Evolutionary conservation across 2,888 invertebrate genomes (phyloP).

Genomic region (Lamellibrachia satsuma): DNA sequence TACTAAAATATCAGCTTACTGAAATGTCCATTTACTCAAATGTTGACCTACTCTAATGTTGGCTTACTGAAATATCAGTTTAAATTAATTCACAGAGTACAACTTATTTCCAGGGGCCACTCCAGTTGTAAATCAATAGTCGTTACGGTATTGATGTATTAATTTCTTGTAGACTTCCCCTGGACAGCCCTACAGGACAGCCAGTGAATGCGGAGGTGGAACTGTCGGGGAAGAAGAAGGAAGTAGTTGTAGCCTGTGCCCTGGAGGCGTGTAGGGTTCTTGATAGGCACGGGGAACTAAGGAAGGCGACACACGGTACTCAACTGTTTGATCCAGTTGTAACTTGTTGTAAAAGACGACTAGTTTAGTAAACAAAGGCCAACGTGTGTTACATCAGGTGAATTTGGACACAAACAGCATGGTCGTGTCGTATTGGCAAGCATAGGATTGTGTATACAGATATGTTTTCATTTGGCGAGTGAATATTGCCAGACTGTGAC

Average conservation of each 20-base stretch:
- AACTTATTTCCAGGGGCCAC: no score
- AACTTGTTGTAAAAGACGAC: no score
- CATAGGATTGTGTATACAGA: neutral
- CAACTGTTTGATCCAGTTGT: neutral
- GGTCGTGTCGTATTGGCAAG: no score
- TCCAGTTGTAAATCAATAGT: no score
- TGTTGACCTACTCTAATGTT: no score
- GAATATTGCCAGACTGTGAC: no score
- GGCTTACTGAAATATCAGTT: no score
- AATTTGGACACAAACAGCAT: neutral
- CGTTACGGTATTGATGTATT: neutral
- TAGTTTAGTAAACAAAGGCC: no score
- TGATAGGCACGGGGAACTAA: slow-evolving; percentile 84
- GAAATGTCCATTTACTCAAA: no score
- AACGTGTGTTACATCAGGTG: neutral
- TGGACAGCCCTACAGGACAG: slow-evolving; percentile 81
- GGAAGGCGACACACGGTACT: slow-evolving; percentile 82
- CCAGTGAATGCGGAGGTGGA: slow-evolving; percentile 84
- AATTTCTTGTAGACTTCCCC: slow-evolving; percentile 67
- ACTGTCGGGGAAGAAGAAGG: slow-evolving; percentile 87
- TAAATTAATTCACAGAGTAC: no score
- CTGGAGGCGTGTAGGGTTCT: slow-evolving; percentile 92
- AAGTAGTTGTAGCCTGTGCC: slow-evolving; percentile 91
- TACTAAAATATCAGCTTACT: no score
- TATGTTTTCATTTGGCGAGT: neutral